Base-by-base conservation (phyloP, 2,888 invertebrate genomes). In the Pristionchus japonicus region DNA sequence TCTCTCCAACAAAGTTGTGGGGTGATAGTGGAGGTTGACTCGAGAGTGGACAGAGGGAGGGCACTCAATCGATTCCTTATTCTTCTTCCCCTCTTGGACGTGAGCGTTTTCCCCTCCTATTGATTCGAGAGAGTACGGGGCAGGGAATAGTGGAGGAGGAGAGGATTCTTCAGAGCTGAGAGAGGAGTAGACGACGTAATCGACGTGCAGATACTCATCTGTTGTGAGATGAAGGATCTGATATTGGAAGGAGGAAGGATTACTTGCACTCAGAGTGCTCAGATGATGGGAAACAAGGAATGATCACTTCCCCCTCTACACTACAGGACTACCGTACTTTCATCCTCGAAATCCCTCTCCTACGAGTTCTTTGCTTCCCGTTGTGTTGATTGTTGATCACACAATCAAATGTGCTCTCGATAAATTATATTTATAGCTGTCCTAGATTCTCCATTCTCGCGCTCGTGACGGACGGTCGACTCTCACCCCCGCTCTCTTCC, bases 51-150 rank as follows among this genome's bases (percentile, higher is more conserved):
- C 77, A 49, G 47, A 83, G 31, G 70, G 49, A 77, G 77, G 77
- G 77, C 77, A 47, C 77, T 77, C 77, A 43, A 27, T 4, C 52
- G 82, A 31, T 83, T 49, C 82, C n/a, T n/a, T 83, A 52, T 57
- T n/a, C 57, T 83, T 49, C 82, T 49, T 83, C 82, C 49, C 37
- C 52, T 52, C 82, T 47, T 52, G 20, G 82, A 83, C 49, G 82
- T 20, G 82, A 34, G 82, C 82, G 47, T 74, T 47, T 80, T 20
- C 80, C 70, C 47, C 27, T 80, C 47, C 9, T 83, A 83, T 83
- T 83, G 82, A 83, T 83, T 83, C n/a, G 82, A 83, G 82, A 83
- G 82, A 49, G 82, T 83, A 52, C 82, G 7, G 52, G 82, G 34
- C 31, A 64, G 49, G 61, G n/a, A 64, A 64, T 64, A 64, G 34